phyloP scores from a whole-genome alignment of 2,888 invertebrate genomes.

The Nemotelus pantherinus region DNA sequence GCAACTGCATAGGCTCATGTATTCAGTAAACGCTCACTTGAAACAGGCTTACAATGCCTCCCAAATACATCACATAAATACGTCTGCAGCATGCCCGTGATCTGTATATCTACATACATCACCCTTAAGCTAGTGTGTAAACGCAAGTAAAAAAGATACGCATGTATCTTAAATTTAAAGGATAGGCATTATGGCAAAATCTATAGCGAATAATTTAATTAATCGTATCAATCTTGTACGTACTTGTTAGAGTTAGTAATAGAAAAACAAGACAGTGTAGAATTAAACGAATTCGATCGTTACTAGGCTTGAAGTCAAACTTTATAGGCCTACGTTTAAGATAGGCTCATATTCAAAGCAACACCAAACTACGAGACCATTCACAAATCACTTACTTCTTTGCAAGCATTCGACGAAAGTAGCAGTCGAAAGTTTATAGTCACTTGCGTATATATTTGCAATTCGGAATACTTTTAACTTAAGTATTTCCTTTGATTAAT shows the following conservation, averaged over 20 bases:
- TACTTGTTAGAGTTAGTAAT: constrained; percentile 14
- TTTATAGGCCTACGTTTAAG: constrained; percentile 26
- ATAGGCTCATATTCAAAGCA: background rate
- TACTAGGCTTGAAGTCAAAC: constrained; percentile 18
- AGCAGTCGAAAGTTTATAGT: no score
- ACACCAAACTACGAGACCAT: constrained; percentile 10
- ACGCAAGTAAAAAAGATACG: constrained; percentile 5
- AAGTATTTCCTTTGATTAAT: no score
- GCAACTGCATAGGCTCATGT: constrained; percentile 8
- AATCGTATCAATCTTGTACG: constrained; percentile 36
- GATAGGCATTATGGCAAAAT: constrained; percentile 34
- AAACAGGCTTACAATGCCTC: constrained; percentile 5
- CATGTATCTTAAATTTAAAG: constrained; percentile 14
- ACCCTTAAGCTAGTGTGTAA: background rate
- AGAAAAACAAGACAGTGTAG: constrained; percentile 17
- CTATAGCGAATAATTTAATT: constrained; percentile 36
- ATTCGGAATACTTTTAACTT: background rate
- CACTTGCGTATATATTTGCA: background rate
- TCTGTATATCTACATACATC: background rate
- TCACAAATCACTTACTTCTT: no score
- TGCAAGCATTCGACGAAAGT: no score
- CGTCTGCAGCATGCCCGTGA: constrained; percentile 9
- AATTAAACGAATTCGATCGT: constrained; percentile 11
- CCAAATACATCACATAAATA: constrained; percentile 30
- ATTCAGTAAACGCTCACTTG: constrained; percentile 7